Evolutionary conservation across 2,888 invertebrate genomes (phyloP).

Genomic region (Odontothrips loti): DNA sequence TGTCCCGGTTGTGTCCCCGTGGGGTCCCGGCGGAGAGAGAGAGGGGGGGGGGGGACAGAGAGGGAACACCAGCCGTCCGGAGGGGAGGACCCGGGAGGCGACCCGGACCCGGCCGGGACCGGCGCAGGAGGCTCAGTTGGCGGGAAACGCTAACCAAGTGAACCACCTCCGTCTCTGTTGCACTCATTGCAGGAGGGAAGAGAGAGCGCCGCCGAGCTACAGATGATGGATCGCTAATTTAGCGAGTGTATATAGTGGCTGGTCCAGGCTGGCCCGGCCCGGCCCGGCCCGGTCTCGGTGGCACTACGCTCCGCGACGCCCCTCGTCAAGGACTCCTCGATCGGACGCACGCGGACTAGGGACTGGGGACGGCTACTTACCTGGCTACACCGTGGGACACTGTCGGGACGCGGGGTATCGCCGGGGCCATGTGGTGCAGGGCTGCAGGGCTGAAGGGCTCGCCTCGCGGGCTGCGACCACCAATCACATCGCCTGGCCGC

Average conservation of each 20-base stretch:
- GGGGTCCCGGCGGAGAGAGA: background rate
- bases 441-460: no score
- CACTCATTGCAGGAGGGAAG: no score
- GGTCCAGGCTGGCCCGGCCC: no score
- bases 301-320: background rate
- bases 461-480: background rate
- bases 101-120: background rate
- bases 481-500: constrained; percentile 12
- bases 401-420: background rate
- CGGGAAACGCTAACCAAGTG: no score
- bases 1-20: background rate
- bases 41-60: no score
- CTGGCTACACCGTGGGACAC: background rate
- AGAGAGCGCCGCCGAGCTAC: no score
- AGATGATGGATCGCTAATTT: constrained; percentile 20
- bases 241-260: background rate
- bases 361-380: background rate
- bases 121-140: background rate
- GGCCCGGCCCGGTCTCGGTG: background rate
- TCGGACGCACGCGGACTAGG: no score
- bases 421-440: no score
- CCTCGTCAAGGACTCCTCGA: background rate
- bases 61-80: no score
- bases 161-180: background rate
- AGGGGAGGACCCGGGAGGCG: no score